Percentiles rank a stretch among this genome's conserved stretches.
phyloP scores from a whole-genome alignment of 2,797 vertebrate species.

The Neostethus bicornis region DNA sequence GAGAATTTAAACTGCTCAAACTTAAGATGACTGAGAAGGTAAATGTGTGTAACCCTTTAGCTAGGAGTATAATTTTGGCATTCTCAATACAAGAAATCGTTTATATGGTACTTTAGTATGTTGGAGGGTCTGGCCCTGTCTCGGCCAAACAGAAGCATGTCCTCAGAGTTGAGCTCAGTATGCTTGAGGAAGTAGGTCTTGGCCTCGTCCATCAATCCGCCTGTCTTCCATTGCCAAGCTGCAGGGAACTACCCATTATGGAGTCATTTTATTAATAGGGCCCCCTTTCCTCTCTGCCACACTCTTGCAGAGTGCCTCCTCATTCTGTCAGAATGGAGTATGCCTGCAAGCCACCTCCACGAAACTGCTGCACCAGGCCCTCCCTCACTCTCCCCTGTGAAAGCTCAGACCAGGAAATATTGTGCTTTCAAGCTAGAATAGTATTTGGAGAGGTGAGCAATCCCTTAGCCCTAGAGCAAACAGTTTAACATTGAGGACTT shows the following conservation, averaged over 20 bases:
- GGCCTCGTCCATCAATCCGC: slow-evolving; percentile 76
- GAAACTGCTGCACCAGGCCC: slow-evolving; percentile 71
- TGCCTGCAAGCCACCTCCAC: slow-evolving; percentile 77
- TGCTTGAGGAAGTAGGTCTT: slow-evolving; percentile 72
- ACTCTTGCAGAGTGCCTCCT: slow-evolving; percentile 74
- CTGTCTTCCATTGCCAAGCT: slow-evolving; percentile 75
- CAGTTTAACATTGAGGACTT: slow-evolving; percentile 80
- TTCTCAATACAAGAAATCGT: slow-evolving; percentile 43
- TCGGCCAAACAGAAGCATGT: slow-evolving; percentile 62
- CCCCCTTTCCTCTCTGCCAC: slow-evolving; percentile 75
- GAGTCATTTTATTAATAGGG: slow-evolving; percentile 81
- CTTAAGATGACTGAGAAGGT: not conserved
- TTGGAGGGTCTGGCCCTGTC: slow-evolving; percentile 43
- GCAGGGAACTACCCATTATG: slow-evolving; percentile 77
- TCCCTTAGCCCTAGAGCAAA: slow-evolving; percentile 78
- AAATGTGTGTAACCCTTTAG: not conserved
- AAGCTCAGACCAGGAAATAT: slow-evolving; percentile 75
- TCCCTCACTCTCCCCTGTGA: slow-evolving; percentile 71
- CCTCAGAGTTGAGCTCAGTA: slow-evolving; percentile 66
- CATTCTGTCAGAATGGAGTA: slow-evolving; percentile 80
- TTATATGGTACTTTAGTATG: slow-evolving; percentile 42
- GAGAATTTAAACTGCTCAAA: not conserved
- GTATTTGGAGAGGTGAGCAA: slow-evolving; percentile 81
- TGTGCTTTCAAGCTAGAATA: slow-evolving; percentile 78
- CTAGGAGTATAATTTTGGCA: not conserved